Percentiles rank a stretch among this genome's conserved stretches.
Conservation (phyloP, 2,797 vertebrate species). For the Hypotaenidia philippensis region DNA sequence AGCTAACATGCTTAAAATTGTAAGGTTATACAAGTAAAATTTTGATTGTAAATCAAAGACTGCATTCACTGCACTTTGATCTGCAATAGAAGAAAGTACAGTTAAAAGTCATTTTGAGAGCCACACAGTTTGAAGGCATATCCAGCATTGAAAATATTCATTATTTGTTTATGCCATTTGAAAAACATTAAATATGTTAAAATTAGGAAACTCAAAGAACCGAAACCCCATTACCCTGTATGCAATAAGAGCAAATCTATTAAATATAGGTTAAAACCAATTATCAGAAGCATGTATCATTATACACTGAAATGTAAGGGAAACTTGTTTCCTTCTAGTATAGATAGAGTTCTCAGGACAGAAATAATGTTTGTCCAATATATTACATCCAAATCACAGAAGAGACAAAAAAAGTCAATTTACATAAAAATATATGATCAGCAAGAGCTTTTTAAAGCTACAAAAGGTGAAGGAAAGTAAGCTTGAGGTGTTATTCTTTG, state of each 20-base stretch:
- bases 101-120: constrained; percentile 6
- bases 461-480: not conserved
- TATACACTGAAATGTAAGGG: not conserved
- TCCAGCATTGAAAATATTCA: not conserved
- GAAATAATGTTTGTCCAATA: not conserved
- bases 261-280: not conserved
- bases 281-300: not conserved
- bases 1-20: not conserved
- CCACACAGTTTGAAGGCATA: not conserved
- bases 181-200: not conserved
- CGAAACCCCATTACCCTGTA: not conserved
- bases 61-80: constrained; percentile 13
- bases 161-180: not conserved
- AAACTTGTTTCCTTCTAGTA: not conserved
- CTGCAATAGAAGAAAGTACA: constrained; percentile 23
- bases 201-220: not conserved
- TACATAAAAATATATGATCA: not conserved
- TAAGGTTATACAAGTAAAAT: not conserved
- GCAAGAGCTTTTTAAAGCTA: not conserved
- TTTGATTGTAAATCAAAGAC: not conserved
- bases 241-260: not conserved
- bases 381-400: not conserved
- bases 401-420: not conserved
- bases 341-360: not conserved
- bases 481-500: not conserved